These are phyloP conservation scores for Halocynthia roretzi DNA, from an alignment of 23 tunicate species.

Conservation along the genomic window DNA sequence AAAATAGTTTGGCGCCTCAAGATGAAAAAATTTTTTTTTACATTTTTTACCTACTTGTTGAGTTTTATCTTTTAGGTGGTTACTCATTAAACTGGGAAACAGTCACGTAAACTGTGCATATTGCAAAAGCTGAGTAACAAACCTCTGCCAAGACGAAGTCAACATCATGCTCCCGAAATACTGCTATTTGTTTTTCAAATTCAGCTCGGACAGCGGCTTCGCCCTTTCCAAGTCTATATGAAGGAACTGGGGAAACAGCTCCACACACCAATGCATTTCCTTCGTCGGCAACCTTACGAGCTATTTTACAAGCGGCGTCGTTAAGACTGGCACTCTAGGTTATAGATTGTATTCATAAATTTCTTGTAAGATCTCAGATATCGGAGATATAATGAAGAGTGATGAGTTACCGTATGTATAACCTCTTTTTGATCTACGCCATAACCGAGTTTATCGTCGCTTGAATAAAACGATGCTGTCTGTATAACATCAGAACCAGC, in stretches of 20 bases:
- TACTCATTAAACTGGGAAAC: too few species aligned
- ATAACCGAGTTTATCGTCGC: slow-evolving; percentile 36
- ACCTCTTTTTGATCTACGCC: not conserved
- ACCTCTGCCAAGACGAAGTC: slow-evolving; percentile 71
- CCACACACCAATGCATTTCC: slow-evolving; percentile 64
- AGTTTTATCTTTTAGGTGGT: too few species aligned
- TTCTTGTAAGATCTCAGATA: not conserved
- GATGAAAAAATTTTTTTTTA: too few species aligned
- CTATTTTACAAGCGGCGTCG: slow-evolving; percentile 81
- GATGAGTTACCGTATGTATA: not conserved
- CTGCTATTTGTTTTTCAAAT: slow-evolving; percentile 29
- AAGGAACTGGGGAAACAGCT: slow-evolving; percentile 40
- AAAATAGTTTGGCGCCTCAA: too few species aligned
- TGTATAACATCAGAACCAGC: slow-evolving; percentile 87
- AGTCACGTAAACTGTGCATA: too few species aligned
- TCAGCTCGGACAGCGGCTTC: slow-evolving; percentile 26
- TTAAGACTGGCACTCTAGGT: slow-evolving; percentile 42
- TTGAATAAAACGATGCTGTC: slow-evolving; percentile 55
- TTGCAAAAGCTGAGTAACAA: not conserved
- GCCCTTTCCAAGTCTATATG: slow-evolving; percentile 14
- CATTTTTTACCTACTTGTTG: too few species aligned
- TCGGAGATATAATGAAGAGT: too few species aligned
- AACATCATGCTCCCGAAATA: slow-evolving; percentile 35
- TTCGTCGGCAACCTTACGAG: slow-evolving; percentile 67
- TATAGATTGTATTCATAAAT: not conserved